phyloP scores from a whole-genome alignment of 2,888 invertebrate species.

The Atrina japonica region DNA sequence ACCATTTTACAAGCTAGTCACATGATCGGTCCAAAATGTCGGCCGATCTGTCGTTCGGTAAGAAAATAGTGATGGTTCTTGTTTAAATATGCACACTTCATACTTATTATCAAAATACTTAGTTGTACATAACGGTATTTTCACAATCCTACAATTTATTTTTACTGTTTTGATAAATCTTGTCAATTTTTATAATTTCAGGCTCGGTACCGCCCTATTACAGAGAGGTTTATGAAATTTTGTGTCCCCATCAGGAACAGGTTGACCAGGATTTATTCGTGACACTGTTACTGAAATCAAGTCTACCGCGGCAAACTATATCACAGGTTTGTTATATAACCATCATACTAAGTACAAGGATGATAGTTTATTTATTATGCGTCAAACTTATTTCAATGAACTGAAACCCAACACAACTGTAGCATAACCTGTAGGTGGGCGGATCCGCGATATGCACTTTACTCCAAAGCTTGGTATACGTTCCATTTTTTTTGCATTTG shows the following conservation, averaged over 20 bases:
- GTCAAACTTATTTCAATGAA: too few relatives aligned
- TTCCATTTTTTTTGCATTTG: too few relatives aligned
- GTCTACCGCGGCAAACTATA: constrained; percentile 76
- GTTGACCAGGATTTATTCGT: constrained; percentile 80
- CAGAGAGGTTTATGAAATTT: constrained; percentile 80
- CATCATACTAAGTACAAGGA: not conserved
- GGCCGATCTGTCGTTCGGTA: constrained; percentile 75
- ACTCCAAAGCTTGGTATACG: too few relatives aligned
- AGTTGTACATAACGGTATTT: not conserved
- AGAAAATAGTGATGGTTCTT: constrained; percentile 33
- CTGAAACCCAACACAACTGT: too few relatives aligned
- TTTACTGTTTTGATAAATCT: not conserved
- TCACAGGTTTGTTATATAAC: constrained; percentile 73
- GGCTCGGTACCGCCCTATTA: constrained; percentile 80
- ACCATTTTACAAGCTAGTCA: constrained; percentile 50
- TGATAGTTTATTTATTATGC: too few relatives aligned
- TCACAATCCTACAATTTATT: too few relatives aligned
- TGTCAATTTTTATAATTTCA: constrained; percentile 56
- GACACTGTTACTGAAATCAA: constrained; percentile 78
- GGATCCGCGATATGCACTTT: too few relatives aligned
- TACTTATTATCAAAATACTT: too few relatives aligned
- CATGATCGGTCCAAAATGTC: constrained; percentile 76
- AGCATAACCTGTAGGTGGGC: too few relatives aligned
- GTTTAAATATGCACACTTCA: too few relatives aligned
- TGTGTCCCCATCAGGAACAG: constrained; percentile 80